Conservation (phyloP, 2,113 vertebrate genomes). For the Notechis scutatus region DNA sequence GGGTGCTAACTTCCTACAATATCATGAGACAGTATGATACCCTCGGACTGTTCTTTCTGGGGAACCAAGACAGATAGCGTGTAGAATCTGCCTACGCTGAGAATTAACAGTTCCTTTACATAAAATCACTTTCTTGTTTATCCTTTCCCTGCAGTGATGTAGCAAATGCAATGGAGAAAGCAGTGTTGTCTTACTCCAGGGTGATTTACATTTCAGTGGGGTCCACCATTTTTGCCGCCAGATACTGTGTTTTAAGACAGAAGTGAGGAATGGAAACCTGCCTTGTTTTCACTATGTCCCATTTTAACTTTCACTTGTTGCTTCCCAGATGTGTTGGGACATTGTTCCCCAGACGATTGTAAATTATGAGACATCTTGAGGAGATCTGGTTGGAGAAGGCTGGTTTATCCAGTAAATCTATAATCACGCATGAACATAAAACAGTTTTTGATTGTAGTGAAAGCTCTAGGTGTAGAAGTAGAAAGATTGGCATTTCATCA, state of each 20-base stretch:
- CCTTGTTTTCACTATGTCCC: neutral
- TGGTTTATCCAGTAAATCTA: neutral
- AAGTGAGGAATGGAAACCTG: neutral
- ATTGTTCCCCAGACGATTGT: neutral
- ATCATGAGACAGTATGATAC: neutral
- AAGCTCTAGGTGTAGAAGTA: neutral
- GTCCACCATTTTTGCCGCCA: neutral
- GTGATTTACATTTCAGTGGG: neutral
- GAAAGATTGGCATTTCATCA: neutral
- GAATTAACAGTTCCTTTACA: neutral
- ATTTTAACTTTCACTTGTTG: neutral
- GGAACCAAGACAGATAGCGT: constrained; percentile 6
- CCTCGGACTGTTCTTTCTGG: fast-evolving
- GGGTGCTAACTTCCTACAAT: too few species aligned
- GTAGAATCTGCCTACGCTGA: neutral
- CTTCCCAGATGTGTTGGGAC: too few species aligned
- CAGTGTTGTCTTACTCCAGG: neutral
- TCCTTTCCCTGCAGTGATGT: neutral
- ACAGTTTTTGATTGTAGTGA: neutral
- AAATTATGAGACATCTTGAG: neutral
- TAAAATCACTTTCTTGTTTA: too few species aligned
- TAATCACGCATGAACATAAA: neutral
- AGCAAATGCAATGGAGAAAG: neutral
- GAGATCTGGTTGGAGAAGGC: neutral
- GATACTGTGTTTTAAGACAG: neutral